phyloP scores from a whole-genome alignment of 1,140 invertebrate genomes.

The Dendrolimus punctatus region DNA sequence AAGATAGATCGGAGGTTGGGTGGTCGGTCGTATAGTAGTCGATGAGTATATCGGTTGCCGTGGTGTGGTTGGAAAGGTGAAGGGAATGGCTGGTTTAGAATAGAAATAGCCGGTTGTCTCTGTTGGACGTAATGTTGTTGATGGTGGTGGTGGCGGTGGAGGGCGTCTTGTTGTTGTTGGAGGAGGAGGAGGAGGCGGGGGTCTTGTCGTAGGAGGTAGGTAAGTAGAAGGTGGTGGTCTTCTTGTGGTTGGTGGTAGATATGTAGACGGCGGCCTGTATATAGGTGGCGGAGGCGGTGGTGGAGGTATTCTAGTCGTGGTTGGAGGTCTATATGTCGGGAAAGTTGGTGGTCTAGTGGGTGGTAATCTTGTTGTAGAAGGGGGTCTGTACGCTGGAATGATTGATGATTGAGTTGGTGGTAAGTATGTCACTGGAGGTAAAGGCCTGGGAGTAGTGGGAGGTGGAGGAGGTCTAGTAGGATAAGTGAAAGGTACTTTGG shows the following conservation, averaged over 20 bases:
- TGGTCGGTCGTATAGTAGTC: slow-evolving; percentile 1
- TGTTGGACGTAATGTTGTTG: slow-evolving; percentile 9
- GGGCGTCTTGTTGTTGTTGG: slow-evolving; percentile 9
- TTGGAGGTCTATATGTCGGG: no score
- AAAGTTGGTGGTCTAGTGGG: no score
- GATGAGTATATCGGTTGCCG: not conserved
- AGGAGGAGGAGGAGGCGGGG: slow-evolving; percentile 5
- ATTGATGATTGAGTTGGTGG: not conserved
- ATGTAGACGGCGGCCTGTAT: no score
- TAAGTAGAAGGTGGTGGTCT: no score
- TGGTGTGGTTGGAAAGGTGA: slow-evolving; percentile 20
- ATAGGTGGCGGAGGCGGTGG: no score
- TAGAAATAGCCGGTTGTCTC: slow-evolving; percentile 62
- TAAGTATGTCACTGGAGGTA: not conserved
- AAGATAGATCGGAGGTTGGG: not conserved
- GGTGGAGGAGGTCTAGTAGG: slow-evolving; percentile 19
- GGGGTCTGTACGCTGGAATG: not conserved
- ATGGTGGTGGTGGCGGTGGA: slow-evolving; percentile 9
- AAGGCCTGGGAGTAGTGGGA: slow-evolving; percentile 7
- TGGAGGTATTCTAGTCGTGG: no score
- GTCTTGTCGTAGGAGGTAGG: no score
- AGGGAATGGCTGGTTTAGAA: slow-evolving; percentile 57
- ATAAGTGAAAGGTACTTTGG: slow-evolving; percentile 24
- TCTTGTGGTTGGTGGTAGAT: no score
- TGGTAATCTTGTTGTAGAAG: slow-evolving; percentile 5